phyloP scores from a whole-genome alignment of 1,140 invertebrate species.

The Drosophila bocqueti region DNA sequence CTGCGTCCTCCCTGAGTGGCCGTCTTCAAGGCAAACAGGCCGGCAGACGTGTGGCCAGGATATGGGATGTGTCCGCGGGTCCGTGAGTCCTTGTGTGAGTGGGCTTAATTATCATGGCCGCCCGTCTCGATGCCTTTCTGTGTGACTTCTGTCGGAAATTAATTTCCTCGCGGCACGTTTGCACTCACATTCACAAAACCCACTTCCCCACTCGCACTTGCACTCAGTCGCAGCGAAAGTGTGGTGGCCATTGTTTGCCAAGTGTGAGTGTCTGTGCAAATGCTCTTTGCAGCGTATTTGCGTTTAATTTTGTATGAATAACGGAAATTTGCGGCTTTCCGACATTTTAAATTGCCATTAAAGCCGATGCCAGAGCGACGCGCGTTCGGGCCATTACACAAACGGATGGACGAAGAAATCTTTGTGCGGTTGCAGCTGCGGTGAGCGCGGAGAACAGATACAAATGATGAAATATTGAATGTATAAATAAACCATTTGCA shows the following conservation, averaged over 20 bases:
- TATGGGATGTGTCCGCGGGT: slow-evolving; percentile 21
- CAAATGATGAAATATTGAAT: slow-evolving; percentile 34
- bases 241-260: slow-evolving; percentile 44
- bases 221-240: slow-evolving; percentile 29
- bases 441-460: slow-evolving; percentile 38
- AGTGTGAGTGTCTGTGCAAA: slow-evolving; percentile 38
- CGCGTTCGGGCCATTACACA: slow-evolving; percentile 45
- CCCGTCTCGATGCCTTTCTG: slow-evolving; percentile 68
- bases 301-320: slow-evolving; percentile 80
- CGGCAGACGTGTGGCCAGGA: slow-evolving; percentile 43
- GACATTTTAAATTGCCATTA: slow-evolving; percentile 82
- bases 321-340: slow-evolving; percentile 82
- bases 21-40: slow-evolving; percentile 71
- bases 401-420: slow-evolving; percentile 21
- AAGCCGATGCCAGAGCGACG: slow-evolving; percentile 39
- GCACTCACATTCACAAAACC: slow-evolving; percentile 26
- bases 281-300: slow-evolving; percentile 63
- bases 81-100: slow-evolving; percentile 28
- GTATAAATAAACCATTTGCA: slow-evolving; percentile 58
- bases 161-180: slow-evolving; percentile 70
- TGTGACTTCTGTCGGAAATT: slow-evolving; percentile 84
- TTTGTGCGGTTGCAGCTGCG: slow-evolving; percentile 45
- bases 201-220: not conserved
- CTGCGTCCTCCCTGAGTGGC: slow-evolving; percentile 26
- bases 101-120: slow-evolving; percentile 75